These are phyloP conservation scores for Chamaea fasciata DNA, from an alignment of 2,113 vertebrate species.

Conservation along the genomic window DNA sequence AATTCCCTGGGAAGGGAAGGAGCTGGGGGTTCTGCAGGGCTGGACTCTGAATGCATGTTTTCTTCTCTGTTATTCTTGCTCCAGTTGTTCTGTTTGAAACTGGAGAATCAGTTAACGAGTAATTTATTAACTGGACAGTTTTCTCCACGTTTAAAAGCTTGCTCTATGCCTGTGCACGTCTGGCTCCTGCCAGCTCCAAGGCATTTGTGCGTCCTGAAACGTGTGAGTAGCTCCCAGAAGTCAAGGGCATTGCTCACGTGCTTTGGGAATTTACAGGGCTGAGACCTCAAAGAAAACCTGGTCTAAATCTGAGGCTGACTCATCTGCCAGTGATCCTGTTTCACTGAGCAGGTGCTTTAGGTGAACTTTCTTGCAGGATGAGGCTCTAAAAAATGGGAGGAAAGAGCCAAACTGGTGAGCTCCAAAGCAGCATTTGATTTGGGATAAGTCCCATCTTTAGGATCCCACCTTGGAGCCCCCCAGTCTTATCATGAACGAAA, in stretches of 20 bases:
- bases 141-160: neutral
- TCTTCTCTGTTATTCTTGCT: neutral
- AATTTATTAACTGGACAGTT: slow-evolving; percentile 1
- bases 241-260: neutral
- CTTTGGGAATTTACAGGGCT: neutral
- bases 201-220: neutral
- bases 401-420: neutral
- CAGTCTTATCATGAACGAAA: fast-evolving
- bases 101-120: neutral
- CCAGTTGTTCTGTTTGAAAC: neutral
- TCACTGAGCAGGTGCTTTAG: neutral
- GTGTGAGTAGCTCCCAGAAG: neutral
- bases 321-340: fast-evolving
- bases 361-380: neutral
- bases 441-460: neutral
- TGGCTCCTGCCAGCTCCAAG: neutral
- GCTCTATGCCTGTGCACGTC: slow-evolving; percentile 7
- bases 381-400: neutral
- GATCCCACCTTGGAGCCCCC: neutral
- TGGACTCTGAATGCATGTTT: fast-evolving
- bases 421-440: neutral
- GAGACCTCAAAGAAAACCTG: neutral
- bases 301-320: neutral
- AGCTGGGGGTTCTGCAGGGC: neutral
- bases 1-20: neutral